phyloP scores from a whole-genome alignment of 2,888 invertebrate genomes.

The Archaeoteleia sp. region DNA sequence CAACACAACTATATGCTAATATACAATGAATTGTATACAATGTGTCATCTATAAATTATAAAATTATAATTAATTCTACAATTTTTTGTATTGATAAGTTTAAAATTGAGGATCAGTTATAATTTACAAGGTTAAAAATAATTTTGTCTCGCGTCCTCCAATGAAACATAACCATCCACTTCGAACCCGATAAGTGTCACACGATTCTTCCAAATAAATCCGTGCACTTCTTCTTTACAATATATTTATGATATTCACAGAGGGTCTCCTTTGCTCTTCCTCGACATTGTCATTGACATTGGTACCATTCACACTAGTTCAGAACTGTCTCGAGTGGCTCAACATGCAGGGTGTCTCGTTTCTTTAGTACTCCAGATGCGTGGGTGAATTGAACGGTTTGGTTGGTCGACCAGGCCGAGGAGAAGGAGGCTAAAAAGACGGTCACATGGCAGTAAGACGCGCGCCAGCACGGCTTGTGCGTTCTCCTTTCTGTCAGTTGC shows the following conservation, averaged over 20 bases:
- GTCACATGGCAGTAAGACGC: slow-evolving; percentile 64
- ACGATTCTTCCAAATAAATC: too few relatives aligned
- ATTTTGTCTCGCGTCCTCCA: too few relatives aligned
- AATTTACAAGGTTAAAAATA: too few relatives aligned
- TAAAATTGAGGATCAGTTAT: too few relatives aligned
- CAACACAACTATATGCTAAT: too few relatives aligned
- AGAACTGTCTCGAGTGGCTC: slow-evolving; percentile 42
- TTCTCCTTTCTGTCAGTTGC: slow-evolving; percentile 68
- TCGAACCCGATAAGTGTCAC: too few relatives aligned
- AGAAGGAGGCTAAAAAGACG: slow-evolving; percentile 61
- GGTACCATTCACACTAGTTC: slow-evolving; percentile 29
- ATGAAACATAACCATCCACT: too few relatives aligned
- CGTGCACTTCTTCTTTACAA: neutral
- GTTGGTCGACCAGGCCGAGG: slow-evolving; percentile 50
- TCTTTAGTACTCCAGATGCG: slow-evolving; percentile 56
- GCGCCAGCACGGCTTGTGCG: slow-evolving; percentile 59
- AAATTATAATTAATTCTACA: too few relatives aligned
- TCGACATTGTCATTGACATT: slow-evolving; percentile 44
- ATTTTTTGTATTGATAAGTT: too few relatives aligned
- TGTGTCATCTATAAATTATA: too few relatives aligned
- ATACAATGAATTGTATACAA: too few relatives aligned
- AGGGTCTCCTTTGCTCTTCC: slow-evolving; percentile 11
- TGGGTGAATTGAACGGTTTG: slow-evolving; percentile 57
- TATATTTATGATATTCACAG: neutral
- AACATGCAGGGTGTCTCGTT: slow-evolving; percentile 41